Evolutionary conservation across 2,113 vertebrate species (phyloP), one percentile per base, ranked within the genome.

Genomic region (Cheilinus undulatus): DNA sequence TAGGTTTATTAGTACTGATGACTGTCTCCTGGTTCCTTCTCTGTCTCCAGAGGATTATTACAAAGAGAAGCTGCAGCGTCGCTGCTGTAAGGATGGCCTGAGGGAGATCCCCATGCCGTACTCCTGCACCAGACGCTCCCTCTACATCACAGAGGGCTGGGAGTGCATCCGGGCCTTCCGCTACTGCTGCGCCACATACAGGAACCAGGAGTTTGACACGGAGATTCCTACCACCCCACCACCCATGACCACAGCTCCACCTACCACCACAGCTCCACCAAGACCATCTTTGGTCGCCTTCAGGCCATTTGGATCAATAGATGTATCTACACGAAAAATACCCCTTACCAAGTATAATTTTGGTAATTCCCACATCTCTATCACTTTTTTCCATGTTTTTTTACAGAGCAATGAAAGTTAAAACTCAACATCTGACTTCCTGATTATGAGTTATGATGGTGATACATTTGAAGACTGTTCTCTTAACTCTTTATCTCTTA

Each of bases 41-140:
- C 0, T 2, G 24, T 32, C 34, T 17, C 5, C 88, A 97, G 97
- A 69, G 46, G 88, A 83, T 0, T 69, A 93, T 58, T 97, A 95
- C 88, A 28, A 59, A 1, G 89, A 93, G 58, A 69, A 73, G 69
- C 19, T 19, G 9, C 71, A 92, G 28, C 86, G 77, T 0, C 94
- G 80, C 42, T 98, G 97, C 82, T 98, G 97, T 0, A 87, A 89
- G 76, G 95, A 96, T 0, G 96, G 97, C 3, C 96, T 97, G 86
- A 78, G 85, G 19, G 93, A 95, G 0, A 95, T 96, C 69, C 95
- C 87, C 5, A 98, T 97, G 97, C 80, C 67, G 0, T 95, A 95
- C 88, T 70, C 90, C 1, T 98, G 97, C 2, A 86, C 90, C 5
- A 82, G 72, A 0, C 87, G 97, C 40, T 81, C 84, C 0, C 64